Percentiles rank a stretch among this genome's conserved stretches.
Evolutionary conservation across 2,888 invertebrate species (phyloP).

Genomic region (Coleophora deauratella): DNA sequence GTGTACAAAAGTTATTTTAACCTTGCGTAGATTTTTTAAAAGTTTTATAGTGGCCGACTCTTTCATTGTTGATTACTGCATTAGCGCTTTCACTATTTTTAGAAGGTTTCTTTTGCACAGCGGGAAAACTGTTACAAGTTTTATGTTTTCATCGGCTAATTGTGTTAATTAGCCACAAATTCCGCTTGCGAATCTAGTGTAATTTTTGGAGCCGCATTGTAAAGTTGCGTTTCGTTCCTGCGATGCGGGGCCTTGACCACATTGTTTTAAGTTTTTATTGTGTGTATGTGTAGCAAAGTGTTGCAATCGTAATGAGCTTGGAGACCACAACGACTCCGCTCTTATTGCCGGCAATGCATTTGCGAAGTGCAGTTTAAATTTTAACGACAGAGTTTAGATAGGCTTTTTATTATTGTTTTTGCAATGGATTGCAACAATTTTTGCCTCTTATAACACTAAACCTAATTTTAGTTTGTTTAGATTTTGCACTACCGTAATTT

Average conservation of each 20-base stretch:
- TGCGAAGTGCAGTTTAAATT: slow-evolving; percentile 27
- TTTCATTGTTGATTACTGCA: too few relatives aligned
- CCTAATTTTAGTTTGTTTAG: too few relatives aligned
- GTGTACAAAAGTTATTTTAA: too few relatives aligned
- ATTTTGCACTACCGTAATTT: too few relatives aligned
- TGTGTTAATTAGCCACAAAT: slow-evolving; percentile 24
- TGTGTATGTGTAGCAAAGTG: slow-evolving; percentile 28
- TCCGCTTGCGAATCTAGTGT: not conserved
- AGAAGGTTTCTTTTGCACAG: too few relatives aligned
- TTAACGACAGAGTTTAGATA: slow-evolving; percentile 2
- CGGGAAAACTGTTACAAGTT: too few relatives aligned
- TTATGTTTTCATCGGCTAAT: slow-evolving; percentile 22
- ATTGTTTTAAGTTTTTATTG: slow-evolving; percentile 27
- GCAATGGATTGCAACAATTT: too few relatives aligned
- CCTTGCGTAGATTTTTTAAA: too few relatives aligned
- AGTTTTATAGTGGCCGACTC: too few relatives aligned
- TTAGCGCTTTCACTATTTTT: slow-evolving; percentile 19
- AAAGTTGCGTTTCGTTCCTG: slow-evolving; percentile 8
- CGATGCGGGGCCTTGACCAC: slow-evolving; percentile 40
- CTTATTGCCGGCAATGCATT: slow-evolving; percentile 35
- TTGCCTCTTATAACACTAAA: too few relatives aligned
- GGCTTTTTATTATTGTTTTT: too few relatives aligned
- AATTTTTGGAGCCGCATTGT: too few relatives aligned
- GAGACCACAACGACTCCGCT: slow-evolving; percentile 29
- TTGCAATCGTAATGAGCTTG: slow-evolving; percentile 23